phyloP scores from a whole-genome alignment of 1,140 invertebrate genomes.

The Bicyclus anynana region DNA sequence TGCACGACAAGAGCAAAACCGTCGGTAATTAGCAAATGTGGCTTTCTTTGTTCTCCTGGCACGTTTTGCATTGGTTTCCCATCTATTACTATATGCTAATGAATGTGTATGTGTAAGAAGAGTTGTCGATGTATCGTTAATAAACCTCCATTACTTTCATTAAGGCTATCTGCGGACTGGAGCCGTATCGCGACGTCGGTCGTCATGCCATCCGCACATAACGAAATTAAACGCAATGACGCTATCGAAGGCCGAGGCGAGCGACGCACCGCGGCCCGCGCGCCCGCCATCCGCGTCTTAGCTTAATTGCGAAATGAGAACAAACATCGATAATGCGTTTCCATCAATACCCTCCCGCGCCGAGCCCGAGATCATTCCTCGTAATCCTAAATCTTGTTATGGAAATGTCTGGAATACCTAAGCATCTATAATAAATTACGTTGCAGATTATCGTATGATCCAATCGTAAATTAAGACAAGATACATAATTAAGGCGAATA shows the following conservation, averaged over 20 bases:
- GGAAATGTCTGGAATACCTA: constrained; percentile 69
- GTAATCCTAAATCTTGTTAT: constrained; percentile 75
- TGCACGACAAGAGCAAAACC: constrained; percentile 74
- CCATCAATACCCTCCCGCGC: constrained; percentile 50
- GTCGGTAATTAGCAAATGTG: constrained; percentile 75
- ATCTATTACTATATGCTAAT: constrained; percentile 63
- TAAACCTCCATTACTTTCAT: constrained; percentile 76
- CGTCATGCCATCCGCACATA: constrained; percentile 70
- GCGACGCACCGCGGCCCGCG: constrained; percentile 41
- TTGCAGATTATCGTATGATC: constrained; percentile 76
- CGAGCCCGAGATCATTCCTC: constrained; percentile 52
- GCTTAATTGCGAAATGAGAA: constrained; percentile 71
- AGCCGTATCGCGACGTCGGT: constrained; percentile 62
- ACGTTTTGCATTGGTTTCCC: constrained; percentile 61
- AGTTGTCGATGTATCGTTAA: constrained; percentile 65
- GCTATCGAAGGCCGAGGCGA: constrained; percentile 45
- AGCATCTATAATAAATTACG: constrained; percentile 74
- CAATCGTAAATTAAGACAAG: constrained; percentile 78
- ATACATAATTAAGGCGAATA: constrained; percentile 77
- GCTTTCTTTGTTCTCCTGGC: constrained; percentile 74
- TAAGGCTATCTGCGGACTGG: constrained; percentile 70
- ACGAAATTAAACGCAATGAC: constrained; percentile 72
- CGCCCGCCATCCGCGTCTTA: constrained; percentile 42
- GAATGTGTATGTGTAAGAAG: constrained; percentile 43
- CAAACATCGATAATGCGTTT: constrained; percentile 69